phyloP scores from a whole-genome alignment of 2,113 vertebrate species.

The Reinhardtius hippoglossoides region DNA sequence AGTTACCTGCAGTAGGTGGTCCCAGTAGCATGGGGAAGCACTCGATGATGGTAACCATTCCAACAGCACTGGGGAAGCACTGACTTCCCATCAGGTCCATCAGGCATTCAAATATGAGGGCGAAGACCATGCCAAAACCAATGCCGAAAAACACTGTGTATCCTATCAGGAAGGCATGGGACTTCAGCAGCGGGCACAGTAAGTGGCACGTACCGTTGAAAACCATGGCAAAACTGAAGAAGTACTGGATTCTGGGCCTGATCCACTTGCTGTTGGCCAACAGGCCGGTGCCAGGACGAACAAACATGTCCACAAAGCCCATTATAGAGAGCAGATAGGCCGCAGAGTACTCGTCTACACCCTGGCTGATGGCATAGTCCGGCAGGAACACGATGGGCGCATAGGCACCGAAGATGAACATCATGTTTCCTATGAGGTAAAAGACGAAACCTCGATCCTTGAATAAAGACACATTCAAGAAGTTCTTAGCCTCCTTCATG shows the following conservation, averaged over 20 bases:
- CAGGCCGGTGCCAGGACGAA: conserved; percentile 81
- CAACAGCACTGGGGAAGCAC: conserved; percentile 83
- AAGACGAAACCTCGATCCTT: conserved; percentile 86
- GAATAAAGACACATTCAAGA: conserved; percentile 86
- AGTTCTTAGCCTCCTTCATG: conserved; percentile 70
- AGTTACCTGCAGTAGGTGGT: conserved; percentile 87
- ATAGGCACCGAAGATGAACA: conserved; percentile 87
- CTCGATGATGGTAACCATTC: conserved; percentile 86
- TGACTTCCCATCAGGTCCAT: conserved; percentile 86
- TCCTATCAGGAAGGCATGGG: conserved; percentile 70
- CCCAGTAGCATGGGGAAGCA: conserved; percentile 85
- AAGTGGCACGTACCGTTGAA: conserved; percentile 86
- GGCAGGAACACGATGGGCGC: conserved; percentile 87
- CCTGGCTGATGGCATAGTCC: conserved; percentile 81
- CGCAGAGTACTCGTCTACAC: conserved; percentile 83
- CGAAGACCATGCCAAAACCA: conserved; percentile 85
- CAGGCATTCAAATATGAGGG: conserved; percentile 87
- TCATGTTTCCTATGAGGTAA: conserved; percentile 84
- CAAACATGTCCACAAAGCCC: conserved; percentile 85
- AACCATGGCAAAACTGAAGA: conserved; percentile 85
- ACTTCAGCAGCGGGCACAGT: conserved; percentile 82
- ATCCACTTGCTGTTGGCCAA: conserved; percentile 85
- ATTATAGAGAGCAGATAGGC: conserved; percentile 86
- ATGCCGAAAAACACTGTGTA: conserved; percentile 82
- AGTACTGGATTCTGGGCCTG: conserved; percentile 84